phyloP scores from a whole-genome alignment of 2,888 invertebrate species.

The Parnassius orleans region DNA sequence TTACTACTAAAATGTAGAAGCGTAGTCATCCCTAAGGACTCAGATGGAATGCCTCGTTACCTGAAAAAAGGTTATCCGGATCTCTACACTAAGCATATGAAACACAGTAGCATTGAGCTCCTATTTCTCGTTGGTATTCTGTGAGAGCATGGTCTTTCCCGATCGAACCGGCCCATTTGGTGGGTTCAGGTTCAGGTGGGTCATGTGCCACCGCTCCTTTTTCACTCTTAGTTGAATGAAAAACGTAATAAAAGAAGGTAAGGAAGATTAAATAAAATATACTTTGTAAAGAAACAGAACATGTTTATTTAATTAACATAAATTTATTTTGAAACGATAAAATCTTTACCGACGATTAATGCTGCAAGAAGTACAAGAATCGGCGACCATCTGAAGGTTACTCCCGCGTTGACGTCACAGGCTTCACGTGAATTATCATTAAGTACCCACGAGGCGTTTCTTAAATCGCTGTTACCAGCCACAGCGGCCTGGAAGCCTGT shows the following conservation, averaged over 20 bases:
- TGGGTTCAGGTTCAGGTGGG: neutral
- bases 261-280: neutral
- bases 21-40: too few relatives aligned
- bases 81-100: too few relatives aligned
- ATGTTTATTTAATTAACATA: constrained; percentile 1
- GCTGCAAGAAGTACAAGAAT: constrained; percentile 3
- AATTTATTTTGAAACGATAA: constrained; percentile 3
- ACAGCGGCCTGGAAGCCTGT: neutral
- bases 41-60: too few relatives aligned
- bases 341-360: constrained; percentile 6
- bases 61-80: too few relatives aligned
- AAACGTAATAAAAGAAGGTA: too few relatives aligned
- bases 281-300: neutral
- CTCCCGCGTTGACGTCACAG: constrained; percentile 4
- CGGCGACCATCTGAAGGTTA: constrained; percentile 7
- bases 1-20: too few relatives aligned
- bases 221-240: too few relatives aligned
- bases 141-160: too few relatives aligned
- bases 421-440: constrained; percentile 1
- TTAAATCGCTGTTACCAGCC: constrained; percentile 1
- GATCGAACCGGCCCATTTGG: too few relatives aligned
- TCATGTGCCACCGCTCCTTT: neutral
- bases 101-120: too few relatives aligned
- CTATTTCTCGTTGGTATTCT: too few relatives aligned
- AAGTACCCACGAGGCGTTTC: constrained; percentile 18